Conservation (phyloP, 2,113 vertebrate species). For the Cephalopholis sonnerati region DNA sequence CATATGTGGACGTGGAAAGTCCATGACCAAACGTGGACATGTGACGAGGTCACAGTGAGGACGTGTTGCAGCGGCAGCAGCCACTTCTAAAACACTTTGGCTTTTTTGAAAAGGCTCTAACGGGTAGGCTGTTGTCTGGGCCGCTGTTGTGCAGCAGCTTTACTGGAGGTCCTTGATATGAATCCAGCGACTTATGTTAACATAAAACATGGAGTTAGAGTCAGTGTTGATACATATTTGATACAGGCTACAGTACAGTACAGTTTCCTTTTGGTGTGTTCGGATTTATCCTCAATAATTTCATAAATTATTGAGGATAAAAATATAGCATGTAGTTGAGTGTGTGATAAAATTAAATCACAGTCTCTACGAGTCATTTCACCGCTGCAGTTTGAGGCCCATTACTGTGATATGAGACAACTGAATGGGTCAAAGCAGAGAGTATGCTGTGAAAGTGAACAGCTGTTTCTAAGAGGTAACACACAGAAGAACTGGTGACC, state of each 20-base stretch:
- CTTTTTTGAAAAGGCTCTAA: too few relatives aligned
- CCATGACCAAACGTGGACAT: too few relatives aligned
- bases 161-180: not conserved
- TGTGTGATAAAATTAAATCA: not conserved
- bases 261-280: not conserved
- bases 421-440: constrained; percentile 17
- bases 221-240: not conserved
- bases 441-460: not conserved
- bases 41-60: too few relatives aligned
- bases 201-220: not conserved
- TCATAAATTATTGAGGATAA: constrained; percentile 25
- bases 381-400: accelerated
- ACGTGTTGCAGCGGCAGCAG: too few relatives aligned
- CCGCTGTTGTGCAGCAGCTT: not conserved
- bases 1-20: too few relatives aligned
- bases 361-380: not conserved
- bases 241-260: not conserved
- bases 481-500: too few relatives aligned
- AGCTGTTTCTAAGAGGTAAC: not conserved
- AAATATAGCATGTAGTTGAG: constrained; percentile 8
- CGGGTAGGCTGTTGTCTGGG: too few relatives aligned
- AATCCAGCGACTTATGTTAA: not conserved
- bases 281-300: constrained; percentile 31
- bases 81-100: too few relatives aligned
- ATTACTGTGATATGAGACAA: constrained; percentile 26